phyloP scores from a whole-genome alignment of 2,113 vertebrate species.

The Patagioenas fasciata region DNA sequence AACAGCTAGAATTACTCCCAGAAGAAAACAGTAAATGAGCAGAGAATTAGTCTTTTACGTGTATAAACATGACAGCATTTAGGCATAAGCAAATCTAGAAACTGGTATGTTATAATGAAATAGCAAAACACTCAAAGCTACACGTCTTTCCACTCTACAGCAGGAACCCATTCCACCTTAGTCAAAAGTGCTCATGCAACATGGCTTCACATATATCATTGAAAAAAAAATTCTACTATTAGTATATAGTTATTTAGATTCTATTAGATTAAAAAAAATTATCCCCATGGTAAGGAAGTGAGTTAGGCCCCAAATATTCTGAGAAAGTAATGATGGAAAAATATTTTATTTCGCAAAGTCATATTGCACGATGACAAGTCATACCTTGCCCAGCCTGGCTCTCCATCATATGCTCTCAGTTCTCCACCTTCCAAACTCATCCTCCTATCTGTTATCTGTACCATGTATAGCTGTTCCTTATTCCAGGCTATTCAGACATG shows the following conservation, averaged over 20 bases:
- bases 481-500: constrained; percentile 58
- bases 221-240: not conserved
- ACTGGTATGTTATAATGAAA: constrained; percentile 21
- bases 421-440: constrained; percentile 58
- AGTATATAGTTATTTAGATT: not conserved
- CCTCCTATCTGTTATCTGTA: constrained; percentile 49
- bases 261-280: not conserved
- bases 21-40: constrained; percentile 23
- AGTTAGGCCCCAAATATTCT: not conserved
- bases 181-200: constrained; percentile 48
- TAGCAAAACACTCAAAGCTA: constrained; percentile 24
- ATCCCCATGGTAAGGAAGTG: not conserved
- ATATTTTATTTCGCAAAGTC: not conserved
- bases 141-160: not conserved
- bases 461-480: constrained; percentile 33
- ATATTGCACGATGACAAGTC: constrained; percentile 5
- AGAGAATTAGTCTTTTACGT: not conserved
- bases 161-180: constrained; percentile 28
- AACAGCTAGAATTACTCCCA: constrained; percentile 47
- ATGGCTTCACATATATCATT: not conserved
- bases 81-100: constrained; percentile 46
- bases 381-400: constrained; percentile 41
- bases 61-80: constrained; percentile 45
- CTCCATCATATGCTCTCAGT: constrained; percentile 6
- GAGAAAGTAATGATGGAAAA: constrained; percentile 1